Conservation (phyloP, 2,888 invertebrate species). For the Ptychoptera contaminata region DNA sequence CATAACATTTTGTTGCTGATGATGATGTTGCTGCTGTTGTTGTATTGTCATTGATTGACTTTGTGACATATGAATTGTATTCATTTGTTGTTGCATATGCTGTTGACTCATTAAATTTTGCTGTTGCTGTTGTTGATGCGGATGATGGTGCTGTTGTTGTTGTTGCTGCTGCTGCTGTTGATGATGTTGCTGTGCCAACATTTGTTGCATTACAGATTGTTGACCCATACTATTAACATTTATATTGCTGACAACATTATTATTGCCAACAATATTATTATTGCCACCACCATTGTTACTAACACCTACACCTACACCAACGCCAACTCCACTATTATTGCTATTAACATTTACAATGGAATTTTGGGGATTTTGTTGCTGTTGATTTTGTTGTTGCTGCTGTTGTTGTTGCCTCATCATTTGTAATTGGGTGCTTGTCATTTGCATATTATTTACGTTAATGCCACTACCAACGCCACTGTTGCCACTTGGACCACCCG, state of each 20-base stretch:
- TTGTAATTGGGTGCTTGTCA: constrained; percentile 34
- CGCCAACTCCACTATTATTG: too few species aligned
- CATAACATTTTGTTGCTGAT: constrained; percentile 18
- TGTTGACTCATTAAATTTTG: constrained; percentile 25
- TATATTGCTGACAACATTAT: not conserved
- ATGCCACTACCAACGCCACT: not conserved
- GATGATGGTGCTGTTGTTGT: too few species aligned
- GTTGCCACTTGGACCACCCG: not conserved
- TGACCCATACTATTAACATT: constrained; percentile 3
- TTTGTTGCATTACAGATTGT: constrained; percentile 21
- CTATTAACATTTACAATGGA: not conserved
- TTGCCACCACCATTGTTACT: not conserved
- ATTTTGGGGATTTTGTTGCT: constrained; percentile 3
- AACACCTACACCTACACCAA: not conserved
- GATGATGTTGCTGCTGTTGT: constrained; percentile 20
- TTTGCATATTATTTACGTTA: constrained; percentile 19
- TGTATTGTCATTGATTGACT: constrained; percentile 46
- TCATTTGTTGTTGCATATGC: constrained; percentile 43
- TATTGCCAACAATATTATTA: too few species aligned
- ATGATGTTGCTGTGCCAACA: constrained; percentile 21
- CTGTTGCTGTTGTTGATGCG: constrained; percentile 7
- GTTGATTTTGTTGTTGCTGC: constrained; percentile 7
- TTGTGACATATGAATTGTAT: constrained; percentile 54
- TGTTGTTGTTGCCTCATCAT: constrained; percentile 18
- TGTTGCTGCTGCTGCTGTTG: constrained; percentile 17